These are phyloP conservation scores for Cyanoliseus patagonus DNA, from an alignment of 2,113 vertebrate genomes.

Conservation along the genomic window DNA sequence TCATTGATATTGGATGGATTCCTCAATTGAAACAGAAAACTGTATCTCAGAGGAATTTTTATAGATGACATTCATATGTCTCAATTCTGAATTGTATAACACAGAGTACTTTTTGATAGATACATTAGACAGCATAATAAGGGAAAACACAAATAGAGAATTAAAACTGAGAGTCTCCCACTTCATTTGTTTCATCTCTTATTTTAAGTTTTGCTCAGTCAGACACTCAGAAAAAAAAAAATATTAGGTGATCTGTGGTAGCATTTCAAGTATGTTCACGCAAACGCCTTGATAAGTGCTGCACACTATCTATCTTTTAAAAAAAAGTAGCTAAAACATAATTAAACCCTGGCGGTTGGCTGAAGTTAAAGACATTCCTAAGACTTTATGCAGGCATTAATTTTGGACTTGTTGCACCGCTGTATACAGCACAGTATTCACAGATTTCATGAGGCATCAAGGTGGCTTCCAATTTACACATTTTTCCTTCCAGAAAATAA, in stretches of 20 bases:
- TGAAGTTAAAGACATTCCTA: background rate
- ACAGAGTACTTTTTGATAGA: background rate
- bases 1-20: conserved; percentile 51
- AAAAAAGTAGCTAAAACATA: background rate
- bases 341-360: background rate
- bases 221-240: background rate
- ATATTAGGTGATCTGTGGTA: background rate
- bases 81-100: conserved; percentile 27
- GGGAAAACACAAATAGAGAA: background rate
- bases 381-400: background rate
- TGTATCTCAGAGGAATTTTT: conserved; percentile 40
- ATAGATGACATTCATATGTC: conserved; percentile 23
- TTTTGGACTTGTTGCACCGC: background rate
- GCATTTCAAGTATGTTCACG: background rate
- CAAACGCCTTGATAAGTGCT: background rate
- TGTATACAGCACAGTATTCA: background rate
- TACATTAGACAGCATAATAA: background rate
- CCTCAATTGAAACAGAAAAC: conserved; percentile 40
- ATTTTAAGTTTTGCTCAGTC: background rate
- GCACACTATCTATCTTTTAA: background rate
- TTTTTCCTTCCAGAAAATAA: background rate
- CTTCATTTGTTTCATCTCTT: background rate
- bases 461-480: background rate
- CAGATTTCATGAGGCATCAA: background rate
- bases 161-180: background rate